Evolutionary conservation across 2,797 vertebrate genomes (phyloP), one percentile per base, ranked within the genome.

Genomic region (Coracias cyanogaster): DNA sequence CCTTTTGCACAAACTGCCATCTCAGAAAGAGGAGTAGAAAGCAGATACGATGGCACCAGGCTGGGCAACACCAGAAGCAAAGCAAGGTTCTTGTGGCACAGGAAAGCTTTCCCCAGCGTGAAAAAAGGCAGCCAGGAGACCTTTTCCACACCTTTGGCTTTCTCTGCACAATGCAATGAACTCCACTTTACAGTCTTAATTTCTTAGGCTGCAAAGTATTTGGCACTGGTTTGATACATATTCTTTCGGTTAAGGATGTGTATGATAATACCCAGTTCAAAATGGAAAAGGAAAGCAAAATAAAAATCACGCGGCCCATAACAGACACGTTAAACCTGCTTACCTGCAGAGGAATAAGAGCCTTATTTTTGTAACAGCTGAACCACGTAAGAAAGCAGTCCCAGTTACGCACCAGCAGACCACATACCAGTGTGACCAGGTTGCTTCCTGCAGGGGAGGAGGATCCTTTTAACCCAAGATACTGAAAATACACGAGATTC

Each of bases 1-100:
- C 33, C 62, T 67, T 49, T 46, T 65, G 64, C 37, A 60, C 16
- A 33, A 62, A 24, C 19, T 41, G 74, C 26, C 24, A 82, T 76
- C 74, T 86, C 54, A 33, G 73, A 18, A 58, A 78, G 41, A 73
- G 55, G 46, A 69, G 14, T 5, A 41, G 33, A 57, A 82, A 79
- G 41, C 24, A 57, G 49, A 39, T 11, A 28, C 0, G 0, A 45
- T 17, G 31, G 49, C 67, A 46, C 7, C 25, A 80, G 41, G 48
- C 67, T 65, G 37, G 67, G 31, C 45, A 84, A n/a, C 0, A 2
- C 29, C 45, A 62, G 39, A 64, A 67, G 39, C 29, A 60, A 70
- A 67, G 61, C 14, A 51, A 51, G 48, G 70, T 24, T 41, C 7
- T 5, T 41, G 35, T 5, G 57, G n/a, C 43, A 39, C 24, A 37